Evolutionary conservation across 2,113 vertebrate genomes (phyloP).

Genomic region (Rhinolophus sinicus): DNA sequence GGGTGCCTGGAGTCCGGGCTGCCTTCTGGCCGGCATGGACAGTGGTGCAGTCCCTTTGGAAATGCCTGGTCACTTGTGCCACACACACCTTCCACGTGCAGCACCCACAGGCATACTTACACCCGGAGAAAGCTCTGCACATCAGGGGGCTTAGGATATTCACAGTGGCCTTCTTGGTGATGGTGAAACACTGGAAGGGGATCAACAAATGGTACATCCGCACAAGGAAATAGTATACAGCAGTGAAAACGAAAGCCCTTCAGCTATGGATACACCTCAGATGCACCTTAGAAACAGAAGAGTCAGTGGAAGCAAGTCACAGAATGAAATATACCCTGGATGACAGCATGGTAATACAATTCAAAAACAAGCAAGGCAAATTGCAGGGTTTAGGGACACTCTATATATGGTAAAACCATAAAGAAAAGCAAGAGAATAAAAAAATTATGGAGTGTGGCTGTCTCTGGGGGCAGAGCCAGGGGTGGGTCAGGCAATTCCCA

Average conservation of each 20-base stretch:
- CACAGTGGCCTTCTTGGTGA: not conserved
- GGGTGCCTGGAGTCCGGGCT: not conserved
- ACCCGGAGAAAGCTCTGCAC: not conserved
- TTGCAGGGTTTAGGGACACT: not conserved
- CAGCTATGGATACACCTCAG: rapidly evolving
- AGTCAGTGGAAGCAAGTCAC: not conserved
- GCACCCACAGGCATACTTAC: rapidly evolving
- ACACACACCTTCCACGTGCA: rapidly evolving
- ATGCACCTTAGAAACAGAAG: not conserved
- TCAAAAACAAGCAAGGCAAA: not conserved
- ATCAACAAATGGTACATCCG: no score
- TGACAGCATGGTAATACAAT: not conserved
- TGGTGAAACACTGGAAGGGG: not conserved
- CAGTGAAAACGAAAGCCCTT: not conserved
- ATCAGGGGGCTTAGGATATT: rapidly evolving
- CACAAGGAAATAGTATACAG: not conserved
- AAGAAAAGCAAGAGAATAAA: not conserved
- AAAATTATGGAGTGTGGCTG: not conserved
- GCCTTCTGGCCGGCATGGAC: not conserved
- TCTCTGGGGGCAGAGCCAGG: not conserved
- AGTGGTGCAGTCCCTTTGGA: not conserved
- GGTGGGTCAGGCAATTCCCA: not conserved
- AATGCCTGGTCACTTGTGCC: no score
- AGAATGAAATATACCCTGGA: not conserved
- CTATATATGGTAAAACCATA: rapidly evolving